These are phyloP conservation scores for Sussaba pulchella DNA, from an alignment of 2,888 invertebrate genomes.

Conservation along the genomic window DNA sequence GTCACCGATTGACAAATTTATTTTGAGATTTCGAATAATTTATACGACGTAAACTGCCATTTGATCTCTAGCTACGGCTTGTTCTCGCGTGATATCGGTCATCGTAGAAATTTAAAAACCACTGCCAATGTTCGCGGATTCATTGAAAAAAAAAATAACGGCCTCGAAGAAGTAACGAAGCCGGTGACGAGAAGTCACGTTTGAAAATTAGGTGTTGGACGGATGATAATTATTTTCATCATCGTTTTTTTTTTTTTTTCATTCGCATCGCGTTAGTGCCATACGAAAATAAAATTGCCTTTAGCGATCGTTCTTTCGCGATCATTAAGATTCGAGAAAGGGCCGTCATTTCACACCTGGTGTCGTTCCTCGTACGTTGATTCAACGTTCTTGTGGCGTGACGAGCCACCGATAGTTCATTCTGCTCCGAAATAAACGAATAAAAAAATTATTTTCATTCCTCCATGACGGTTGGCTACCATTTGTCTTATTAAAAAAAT, in stretches of 20 bases:
- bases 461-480: background rate
- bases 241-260: too few relatives aligned
- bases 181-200: background rate
- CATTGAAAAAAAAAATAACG: background rate
- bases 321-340: slow-evolving; percentile 30
- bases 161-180: background rate
- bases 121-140: slow-evolving; percentile 46
- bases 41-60: slow-evolving; percentile 33
- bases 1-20: background rate
- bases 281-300: slow-evolving; percentile 53
- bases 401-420: slow-evolving; percentile 55
- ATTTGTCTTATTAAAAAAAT: background rate
- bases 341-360: slow-evolving; percentile 45
- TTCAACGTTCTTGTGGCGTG: slow-evolving; percentile 61
- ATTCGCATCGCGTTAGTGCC: slow-evolving; percentile 51
- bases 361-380: slow-evolving; percentile 58
- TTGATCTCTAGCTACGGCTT: slow-evolving; percentile 50
- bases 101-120: slow-evolving; percentile 27
- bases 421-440: slow-evolving; percentile 52
- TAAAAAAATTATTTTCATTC: background rate
- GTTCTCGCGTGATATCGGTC: slow-evolving; percentile 48
- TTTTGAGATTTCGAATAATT: slow-evolving; percentile 4
- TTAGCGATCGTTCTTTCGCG: slow-evolving; percentile 28
- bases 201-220: too few relatives aligned
- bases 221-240: too few relatives aligned